Evolutionary conservation across 2,113 vertebrate species (phyloP).

Genomic region (Psettodes erumei): DNA sequence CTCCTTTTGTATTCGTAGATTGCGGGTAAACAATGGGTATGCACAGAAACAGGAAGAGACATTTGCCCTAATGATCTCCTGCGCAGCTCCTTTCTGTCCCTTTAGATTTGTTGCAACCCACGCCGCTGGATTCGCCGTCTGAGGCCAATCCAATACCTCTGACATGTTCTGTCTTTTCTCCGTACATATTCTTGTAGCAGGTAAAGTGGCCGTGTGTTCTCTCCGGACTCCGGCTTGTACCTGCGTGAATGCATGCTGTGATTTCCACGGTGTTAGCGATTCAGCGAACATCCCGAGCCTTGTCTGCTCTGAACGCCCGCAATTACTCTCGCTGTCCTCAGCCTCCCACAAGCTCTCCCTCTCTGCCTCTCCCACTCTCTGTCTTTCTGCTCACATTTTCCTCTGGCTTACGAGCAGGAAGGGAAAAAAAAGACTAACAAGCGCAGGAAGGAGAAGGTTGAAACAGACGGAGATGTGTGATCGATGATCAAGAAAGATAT

Average conservation of each 20-base stretch:
- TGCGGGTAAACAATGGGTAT: conserved; percentile 56
- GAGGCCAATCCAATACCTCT: conserved; percentile 47
- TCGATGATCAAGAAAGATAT: conserved; percentile 35
- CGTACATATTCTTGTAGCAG: conserved; percentile 39
- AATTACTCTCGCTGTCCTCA: conserved; percentile 72
- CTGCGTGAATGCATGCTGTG: conserved; percentile 54
- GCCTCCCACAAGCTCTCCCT: conserved; percentile 33
- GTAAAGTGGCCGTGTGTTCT: conserved; percentile 57
- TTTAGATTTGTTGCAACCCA: conserved; percentile 57
- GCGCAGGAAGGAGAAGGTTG: conserved; percentile 8
- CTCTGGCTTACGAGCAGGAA: conserved; percentile 20
- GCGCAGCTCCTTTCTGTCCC: conserved; percentile 58
- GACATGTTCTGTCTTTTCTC: conserved; percentile 39
- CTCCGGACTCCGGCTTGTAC: conserved; percentile 43
- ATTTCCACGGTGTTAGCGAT: conserved; percentile 69
- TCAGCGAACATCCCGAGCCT: conserved; percentile 68
- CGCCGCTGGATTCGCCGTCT: conserved; percentile 45
- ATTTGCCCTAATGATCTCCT: conserved; percentile 69
- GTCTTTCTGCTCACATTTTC: conserved; percentile 51
- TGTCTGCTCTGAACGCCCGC: conserved; percentile 70
- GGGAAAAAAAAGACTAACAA: conserved; percentile 35
- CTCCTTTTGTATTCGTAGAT: conserved; percentile 58
- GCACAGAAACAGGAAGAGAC: conserved; percentile 66
- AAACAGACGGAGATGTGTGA: conserved; percentile 23
- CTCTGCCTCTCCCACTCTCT: conserved; percentile 31